Percentiles rank a stretch among this genome's conserved stretches.
phyloP scores from a whole-genome alignment of 2,113 vertebrate species.

The Chaetodon auriga region DNA sequence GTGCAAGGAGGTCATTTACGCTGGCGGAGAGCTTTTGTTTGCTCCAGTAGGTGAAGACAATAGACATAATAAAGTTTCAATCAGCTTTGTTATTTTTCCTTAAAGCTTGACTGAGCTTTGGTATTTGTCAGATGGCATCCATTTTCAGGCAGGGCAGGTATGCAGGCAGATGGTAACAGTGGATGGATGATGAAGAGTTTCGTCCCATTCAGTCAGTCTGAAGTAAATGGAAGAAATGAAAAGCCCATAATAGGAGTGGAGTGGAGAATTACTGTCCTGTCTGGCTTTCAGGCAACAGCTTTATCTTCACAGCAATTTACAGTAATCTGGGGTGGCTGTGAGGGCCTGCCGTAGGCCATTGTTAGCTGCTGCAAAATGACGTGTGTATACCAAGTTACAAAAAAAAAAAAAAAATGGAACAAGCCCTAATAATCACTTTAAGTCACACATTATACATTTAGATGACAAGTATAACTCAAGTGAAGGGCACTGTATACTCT shows the following conservation, averaged over 20 bases:
- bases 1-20: constrained; percentile 78
- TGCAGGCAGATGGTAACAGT: constrained; percentile 64
- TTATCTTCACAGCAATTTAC: constrained; percentile 80
- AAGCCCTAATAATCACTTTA: constrained; percentile 71
- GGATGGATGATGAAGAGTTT: constrained; percentile 76
- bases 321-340: constrained; percentile 68
- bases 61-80: constrained; percentile 82
- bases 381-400: constrained; percentile 46
- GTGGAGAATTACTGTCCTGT: constrained; percentile 83
- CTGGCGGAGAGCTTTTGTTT: constrained; percentile 77
- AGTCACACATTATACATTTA: constrained; percentile 71
- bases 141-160: constrained; percentile 71
- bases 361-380: constrained; percentile 60
- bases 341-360: constrained; percentile 52
- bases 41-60: constrained; percentile 85
- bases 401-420: constrained; percentile 43
- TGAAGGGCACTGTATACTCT: constrained; percentile 62
- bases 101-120: constrained; percentile 80
- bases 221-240: constrained; percentile 83
- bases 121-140: constrained; percentile 76
- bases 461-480: constrained; percentile 68
- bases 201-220: constrained; percentile 75
- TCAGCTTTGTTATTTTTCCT: constrained; percentile 83
- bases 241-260: constrained; percentile 80
- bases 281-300: constrained; percentile 76